Evolutionary conservation across 2,888 invertebrate species (phyloP).

Genomic region (Pyralis farinalis): DNA sequence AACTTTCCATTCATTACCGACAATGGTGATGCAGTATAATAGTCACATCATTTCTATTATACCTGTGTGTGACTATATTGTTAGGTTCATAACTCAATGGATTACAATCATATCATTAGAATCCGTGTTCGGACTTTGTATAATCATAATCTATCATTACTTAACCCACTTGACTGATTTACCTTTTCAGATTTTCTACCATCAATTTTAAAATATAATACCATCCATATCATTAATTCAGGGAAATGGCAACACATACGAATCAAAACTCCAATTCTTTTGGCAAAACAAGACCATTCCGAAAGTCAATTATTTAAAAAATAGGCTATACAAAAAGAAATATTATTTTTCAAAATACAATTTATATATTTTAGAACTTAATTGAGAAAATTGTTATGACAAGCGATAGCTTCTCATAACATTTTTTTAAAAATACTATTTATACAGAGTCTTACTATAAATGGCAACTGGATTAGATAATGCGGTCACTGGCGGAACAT

Average conservation of each 20-base stretch:
- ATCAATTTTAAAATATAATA: not conserved
- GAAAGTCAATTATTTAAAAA: conserved; percentile 65
- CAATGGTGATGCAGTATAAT: too few relatives aligned
- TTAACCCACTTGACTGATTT: conserved; percentile 22
- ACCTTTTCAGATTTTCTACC: conserved; percentile 5
- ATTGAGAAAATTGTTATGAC: too few relatives aligned
- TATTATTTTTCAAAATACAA: conserved; percentile 36
- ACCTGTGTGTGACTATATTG: too few relatives aligned
- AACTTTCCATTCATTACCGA: too few relatives aligned
- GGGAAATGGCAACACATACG: conserved; percentile 11
- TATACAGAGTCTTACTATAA: conserved; percentile 12
- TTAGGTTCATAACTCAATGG: too few relatives aligned
- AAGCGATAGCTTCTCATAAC: conserved; percentile 28
- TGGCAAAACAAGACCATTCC: conserved; percentile 53
- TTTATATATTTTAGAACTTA: conserved; percentile 46
- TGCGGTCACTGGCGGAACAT: conserved; percentile 8
- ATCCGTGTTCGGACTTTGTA: not conserved
- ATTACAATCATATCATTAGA: not conserved
- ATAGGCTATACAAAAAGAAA: conserved; percentile 49
- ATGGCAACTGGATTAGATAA: conserved; percentile 8
- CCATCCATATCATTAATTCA: not conserved
- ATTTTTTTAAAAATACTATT: conserved; percentile 11
- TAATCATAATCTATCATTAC: conserved; percentile 5
- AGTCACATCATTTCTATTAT: too few relatives aligned
- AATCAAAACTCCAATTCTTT: conserved; percentile 21